phyloP scores from a whole-genome alignment of 2,888 invertebrate species.

The Zygothrica quintamaculata region DNA sequence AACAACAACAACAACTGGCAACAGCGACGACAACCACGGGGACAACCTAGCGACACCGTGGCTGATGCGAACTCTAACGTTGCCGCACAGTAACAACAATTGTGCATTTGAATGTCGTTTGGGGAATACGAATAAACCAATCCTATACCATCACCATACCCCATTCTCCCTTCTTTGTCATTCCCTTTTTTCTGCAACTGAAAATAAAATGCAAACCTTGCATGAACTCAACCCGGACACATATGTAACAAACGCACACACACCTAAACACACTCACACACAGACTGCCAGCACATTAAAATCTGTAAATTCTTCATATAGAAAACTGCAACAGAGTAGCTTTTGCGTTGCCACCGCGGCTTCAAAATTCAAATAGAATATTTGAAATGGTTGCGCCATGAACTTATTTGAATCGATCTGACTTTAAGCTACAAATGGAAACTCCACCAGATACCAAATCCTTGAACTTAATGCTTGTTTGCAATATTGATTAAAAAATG shows the following conservation, averaged over 20 bases:
- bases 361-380: conserved; percentile 50
- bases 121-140: conserved; percentile 23
- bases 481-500: too few relatives aligned
- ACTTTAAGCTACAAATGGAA: neutral
- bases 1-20: conserved; percentile 35
- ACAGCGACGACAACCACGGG: conserved; percentile 28
- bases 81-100: conserved; percentile 71
- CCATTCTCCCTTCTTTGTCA: neutral
- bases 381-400: conserved; percentile 12
- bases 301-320: conserved; percentile 33
- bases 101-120: conserved; percentile 75
- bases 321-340: conserved; percentile 31
- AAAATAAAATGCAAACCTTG: conserved; percentile 47
- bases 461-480: too few relatives aligned
- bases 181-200: conserved; percentile 6
- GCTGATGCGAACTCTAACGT: conserved; percentile 33
- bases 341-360: conserved; percentile 40
- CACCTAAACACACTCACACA: neutral
- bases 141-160: too few relatives aligned
- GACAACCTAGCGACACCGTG: conserved; percentile 26
- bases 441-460: too few relatives aligned
- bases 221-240: conserved; percentile 42
- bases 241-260: conserved; percentile 15
- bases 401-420: neutral
- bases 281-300: conserved; percentile 46